Evolutionary conservation across 2,113 vertebrate species (phyloP), one percentile per base, ranked within the genome.

Genomic region (Chaenogobius annularis): DNA sequence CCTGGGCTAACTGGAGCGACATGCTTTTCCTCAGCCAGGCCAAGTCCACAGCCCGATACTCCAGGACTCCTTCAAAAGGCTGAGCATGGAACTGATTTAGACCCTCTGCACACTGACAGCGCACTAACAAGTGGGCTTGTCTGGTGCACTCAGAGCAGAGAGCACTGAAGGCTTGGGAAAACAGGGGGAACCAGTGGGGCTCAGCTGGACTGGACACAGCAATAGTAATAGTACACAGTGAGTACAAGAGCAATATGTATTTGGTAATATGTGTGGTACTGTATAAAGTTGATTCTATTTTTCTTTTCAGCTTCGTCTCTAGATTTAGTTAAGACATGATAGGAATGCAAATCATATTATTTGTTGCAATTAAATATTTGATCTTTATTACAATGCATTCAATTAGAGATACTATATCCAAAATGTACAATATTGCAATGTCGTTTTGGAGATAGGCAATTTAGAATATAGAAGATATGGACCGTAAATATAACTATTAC

Each of bases 61-160:
- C 80, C 78, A 69, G 59, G 40, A 22, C 56, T 73, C 56, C 80
- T 81, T 76, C 72, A 80, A 79, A 85, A 72, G 63, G 75, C 65
- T 69, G 44, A 1, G 82, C 76, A 92, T 89, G 86, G 83, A 89
- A 90, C 73, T 88, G 86, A 91, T 88, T 89, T 87, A 72, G 83
- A 83, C 63, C 81, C 47, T 26, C 81, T 75, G 19, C 79, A 82
- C 74, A 73, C 78, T 79, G 83, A 91, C 85, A 82, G 77, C 62
- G 67, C 77, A 86, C 80, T 88, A 89, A 90, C 82, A 87, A 82
- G 84, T 83, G 61, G 1, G 72, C 84, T 77, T 87, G 83, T 89
- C 87, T 74, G 68, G 73, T 80, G 40, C 69, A 75, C 59, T 84
- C 81, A 80, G 1, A 66, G 65, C 66, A 66, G 56, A 73, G 46